phyloP scores from a whole-genome alignment of 1,140 invertebrate genomes.

The Musca vetustissima region DNA sequence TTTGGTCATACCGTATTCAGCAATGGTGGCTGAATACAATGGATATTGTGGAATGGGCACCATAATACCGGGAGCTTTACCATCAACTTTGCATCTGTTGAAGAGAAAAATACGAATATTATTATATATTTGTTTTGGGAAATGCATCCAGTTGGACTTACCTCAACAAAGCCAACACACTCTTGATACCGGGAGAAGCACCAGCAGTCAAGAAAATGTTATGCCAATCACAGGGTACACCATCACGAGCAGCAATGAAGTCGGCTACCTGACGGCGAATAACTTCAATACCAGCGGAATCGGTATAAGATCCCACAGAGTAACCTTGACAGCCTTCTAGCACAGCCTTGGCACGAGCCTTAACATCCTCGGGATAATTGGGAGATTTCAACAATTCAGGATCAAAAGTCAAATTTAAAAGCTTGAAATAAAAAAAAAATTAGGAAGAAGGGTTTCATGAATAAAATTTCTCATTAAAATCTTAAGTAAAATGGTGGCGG shows the following conservation, averaged over 20 bases:
- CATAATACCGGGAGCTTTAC: slow-evolving; percentile 76
- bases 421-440: no score
- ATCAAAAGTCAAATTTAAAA: slow-evolving; percentile 63
- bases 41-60: slow-evolving; percentile 99
- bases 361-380: slow-evolving; percentile 82
- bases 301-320: slow-evolving; percentile 89
- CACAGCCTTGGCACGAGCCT: slow-evolving; percentile 73
- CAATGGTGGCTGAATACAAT: slow-evolving; percentile 91
- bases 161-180: slow-evolving; percentile 70
- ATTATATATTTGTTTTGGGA: no score
- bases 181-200: slow-evolving; percentile 89
- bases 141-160: slow-evolving; percentile 46
- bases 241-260: slow-evolving; percentile 87
- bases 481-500: no score
- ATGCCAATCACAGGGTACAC: slow-evolving; percentile 70
- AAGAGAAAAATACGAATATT: no score
- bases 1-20: slow-evolving; percentile 84
- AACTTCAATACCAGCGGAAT: slow-evolving; percentile 89
- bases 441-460: no score
- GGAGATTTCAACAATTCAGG: slow-evolving; percentile 76
- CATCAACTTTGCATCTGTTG: slow-evolving; percentile 60
- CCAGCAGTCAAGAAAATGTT: slow-evolving; percentile 89
- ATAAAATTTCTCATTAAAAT: no score
- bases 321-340: slow-evolving; percentile 79
- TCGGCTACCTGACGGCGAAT: slow-evolving; percentile 86